Base-by-base conservation (phyloP, 2,888 invertebrate genomes). In the Cecidostiba fungosa region DNA sequence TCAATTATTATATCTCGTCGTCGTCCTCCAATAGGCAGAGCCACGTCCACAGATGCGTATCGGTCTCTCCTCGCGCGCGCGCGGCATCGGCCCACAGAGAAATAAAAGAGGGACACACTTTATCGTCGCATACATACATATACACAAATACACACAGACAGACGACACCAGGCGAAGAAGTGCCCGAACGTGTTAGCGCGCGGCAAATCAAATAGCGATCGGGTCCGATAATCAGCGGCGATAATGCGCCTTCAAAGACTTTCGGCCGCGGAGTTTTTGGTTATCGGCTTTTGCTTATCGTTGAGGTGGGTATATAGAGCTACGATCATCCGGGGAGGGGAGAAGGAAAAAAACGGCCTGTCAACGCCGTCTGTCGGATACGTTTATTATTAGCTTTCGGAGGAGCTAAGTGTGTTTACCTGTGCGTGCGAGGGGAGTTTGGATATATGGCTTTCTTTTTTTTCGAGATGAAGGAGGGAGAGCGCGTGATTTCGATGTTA, bases 151-250 rank as follows among this genome's bases (percentile, higher is more conserved):
- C 54, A 19, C 19, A 19, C 19, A n/a, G 16, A 54, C 54, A 59
- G 8, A 23, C 8, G 50, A n/a, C 26, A 73, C 16, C 23, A 12
- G 54, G 77, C n/a, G 54, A 19, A 62, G 50, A 39, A 77, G 73
- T 74, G 81, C 77, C 29, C 70, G 70, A 73, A 59, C 70, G 73
- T 73, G 77, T 78, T 73, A 73, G 66, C 66, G 66, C 73, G 69
- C 70, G 84, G 78, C 85, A 86, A 86, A 79, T 86, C 86, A 85
- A 86, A 84, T 79, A 85, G 82, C 73, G 84, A 84, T 82, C 54
- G 78, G 50, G 26, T 32, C 69, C 29, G 86, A 86, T 86, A 86
- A 86, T 86, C 83, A 39, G 19, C 32, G 26, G 47, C 62, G 86
- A 83, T 86, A 86, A 69, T 69, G 62, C 14, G 8, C 47, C 83